phyloP scores from a whole-genome alignment of 2,888 invertebrate species.

The Stictocephala bisonia region DNA sequence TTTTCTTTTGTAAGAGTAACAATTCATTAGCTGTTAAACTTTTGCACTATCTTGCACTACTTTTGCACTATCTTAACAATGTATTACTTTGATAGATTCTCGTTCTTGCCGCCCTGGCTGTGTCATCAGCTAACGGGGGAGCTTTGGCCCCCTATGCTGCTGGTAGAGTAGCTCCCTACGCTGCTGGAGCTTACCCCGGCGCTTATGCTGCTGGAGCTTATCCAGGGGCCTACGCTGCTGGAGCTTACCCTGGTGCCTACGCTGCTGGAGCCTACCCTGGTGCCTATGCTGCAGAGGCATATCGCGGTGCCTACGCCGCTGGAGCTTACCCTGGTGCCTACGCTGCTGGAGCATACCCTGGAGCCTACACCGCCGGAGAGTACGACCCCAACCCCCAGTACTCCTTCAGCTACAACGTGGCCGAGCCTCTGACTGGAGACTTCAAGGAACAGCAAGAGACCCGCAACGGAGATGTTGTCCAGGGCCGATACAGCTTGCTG shows the following conservation, averaged over 20 bases:
- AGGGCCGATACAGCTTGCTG: constrained; percentile 56
- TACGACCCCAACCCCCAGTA: constrained; percentile 59
- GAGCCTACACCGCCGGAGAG: constrained; percentile 59
- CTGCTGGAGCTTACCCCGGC: not conserved
- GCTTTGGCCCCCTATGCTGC: not conserved
- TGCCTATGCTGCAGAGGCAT: constrained; percentile 64
- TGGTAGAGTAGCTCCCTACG: constrained; percentile 3
- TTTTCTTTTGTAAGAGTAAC: too few species aligned
- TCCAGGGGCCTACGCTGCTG: constrained; percentile 50
- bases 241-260: constrained; percentile 60
- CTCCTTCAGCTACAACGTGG: constrained; percentile 57
- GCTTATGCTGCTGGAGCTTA: constrained; percentile 6
- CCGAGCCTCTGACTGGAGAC: constrained; percentile 58
- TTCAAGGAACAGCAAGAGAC: constrained; percentile 57
- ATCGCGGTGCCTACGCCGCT: constrained; percentile 63
- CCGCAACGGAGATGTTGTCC: constrained; percentile 57
- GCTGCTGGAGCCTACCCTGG: constrained; percentile 64
- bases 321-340: too few species aligned
- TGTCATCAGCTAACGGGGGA: too few species aligned
- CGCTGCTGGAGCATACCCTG: too few species aligned
- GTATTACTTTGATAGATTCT: too few species aligned
- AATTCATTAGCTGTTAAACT: too few species aligned
- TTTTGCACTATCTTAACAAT: too few species aligned
- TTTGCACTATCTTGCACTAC: too few species aligned
- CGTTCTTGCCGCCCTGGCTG: too few species aligned